Base-by-base conservation (phyloP, 2,888 invertebrate species). In the Coleophora flavipennella region DNA sequence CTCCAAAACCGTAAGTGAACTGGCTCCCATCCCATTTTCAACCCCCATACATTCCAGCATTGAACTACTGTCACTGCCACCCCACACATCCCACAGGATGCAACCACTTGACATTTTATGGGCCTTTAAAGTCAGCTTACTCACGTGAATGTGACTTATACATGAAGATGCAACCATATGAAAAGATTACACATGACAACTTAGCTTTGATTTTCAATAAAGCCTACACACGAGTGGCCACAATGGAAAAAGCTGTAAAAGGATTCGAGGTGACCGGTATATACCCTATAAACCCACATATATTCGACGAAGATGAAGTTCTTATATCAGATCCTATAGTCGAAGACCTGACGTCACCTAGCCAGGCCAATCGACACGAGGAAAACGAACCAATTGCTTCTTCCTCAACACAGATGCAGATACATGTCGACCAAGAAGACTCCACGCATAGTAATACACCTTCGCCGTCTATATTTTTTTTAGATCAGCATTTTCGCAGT, bases 121-220 rank as follows among this genome's bases (percentile, higher is more conserved):
- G 53, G 2, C 58, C 56, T 7, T 44, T 61, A 3, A 60, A 58
- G 44, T 47, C 33, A 1, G 55, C 55, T 6, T 62, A 55, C 36
- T 55, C 51, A 36, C 44, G 42, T 29, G 53, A 57, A 41, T 59
- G 59, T 45, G 48, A 57, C 31, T 44, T 53, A 27, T 39, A 36
- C 35, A 37, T 39, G 36, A 36, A 35, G 36, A 20, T 28, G 13
- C 27, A 36, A 6, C 33, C 26, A 39, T 12, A 39, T 13, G 40
- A 38, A 45, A 46, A 46, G 43, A 40, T 49, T 39, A 42, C 54
- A 43, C 32, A 46, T 9, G 40, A 46, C 35, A 42, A 44, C 13
- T 33, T 46, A 12, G 44, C 44, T 12, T 29, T 20, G 12, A 8
- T 46, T 8, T 37, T 44, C 9, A 41, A 36, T 8, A 45, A 45